Evolutionary conservation across 2,888 invertebrate species (phyloP), one percentile per base, ranked within the genome.

Genomic region (Barypeithes pellucidus): DNA sequence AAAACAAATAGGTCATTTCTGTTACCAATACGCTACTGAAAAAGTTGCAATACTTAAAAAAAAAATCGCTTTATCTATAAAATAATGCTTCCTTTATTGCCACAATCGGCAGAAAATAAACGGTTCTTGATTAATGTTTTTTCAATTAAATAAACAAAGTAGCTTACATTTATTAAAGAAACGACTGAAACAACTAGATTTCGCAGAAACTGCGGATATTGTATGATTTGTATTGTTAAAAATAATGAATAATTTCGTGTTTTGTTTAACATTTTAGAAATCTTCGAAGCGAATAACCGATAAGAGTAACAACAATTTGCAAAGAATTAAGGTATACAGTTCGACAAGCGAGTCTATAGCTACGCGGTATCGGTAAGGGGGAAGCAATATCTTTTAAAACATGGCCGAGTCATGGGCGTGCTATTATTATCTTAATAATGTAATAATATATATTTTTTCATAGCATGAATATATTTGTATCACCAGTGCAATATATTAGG

Each of bases 121-220:
- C 41, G 14, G 9, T 41, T 36, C 16, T 29, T 45, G 29, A 61
- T 33, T 50, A 18, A 36, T 50, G 36, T 63, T 50, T 63, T n/a
- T 50, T 61, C 61, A 63, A 63, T 50, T 63, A 50, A 47, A 63
- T 63, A 50, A 47, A 36, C 50, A 50, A 60, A 63, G 33, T 50
- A 36, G 33, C 36, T 50, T 63, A 36, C 14, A 29, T 41, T 57
- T 24, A 62, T 45, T 45, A 29, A 62, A 29, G 41, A 29, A 62
- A 62, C n/a, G 29, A 24, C 62, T 1, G 29, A 29, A 29, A 29
- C 29, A 29, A 29, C 29, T 29, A 14, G 14, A 45, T 61, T 61
- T 24, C 43, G 45, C 45, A 61, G 45, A 54, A 29, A 54, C 0
- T 14, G 11, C 54, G 33, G 54, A 33, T 57, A 16, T 33, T 14